Base-by-base conservation (phyloP, 2,797 vertebrate species). In the Chrysocyon brachyurus region DNA sequence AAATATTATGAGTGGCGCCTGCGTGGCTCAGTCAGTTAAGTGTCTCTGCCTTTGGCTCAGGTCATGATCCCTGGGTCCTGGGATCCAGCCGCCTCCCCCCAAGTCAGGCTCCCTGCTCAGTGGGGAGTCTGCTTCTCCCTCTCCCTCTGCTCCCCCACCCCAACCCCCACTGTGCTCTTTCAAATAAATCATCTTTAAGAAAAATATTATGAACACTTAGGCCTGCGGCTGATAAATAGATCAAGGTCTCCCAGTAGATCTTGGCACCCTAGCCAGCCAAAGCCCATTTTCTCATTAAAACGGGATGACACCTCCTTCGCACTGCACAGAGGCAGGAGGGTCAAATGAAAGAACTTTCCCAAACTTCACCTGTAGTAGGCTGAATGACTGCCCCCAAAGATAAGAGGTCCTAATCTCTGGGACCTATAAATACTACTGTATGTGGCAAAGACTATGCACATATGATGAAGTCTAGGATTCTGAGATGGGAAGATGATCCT, bases 301-400 rank as follows among this genome's bases (percentile, higher is more conserved):
- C 64, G 84, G 63, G 9, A 66, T 15, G 72, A 68, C 6, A 64
- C 26, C n/a, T 24, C 8, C 11, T 40, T 83, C 9, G 9, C n/a
- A 66, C 7, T 21, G n/a, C 56, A 66, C 4, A 4, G 52, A 88
- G 33, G 40, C 72, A n/a, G 12, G 49, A 36, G 31, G n/a, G 22
- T 94, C 86, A 87, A 89, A 82, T 9, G 26, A 64, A 94, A 93
- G 83, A 70, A 49, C 70, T 19, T 87, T 91, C 66, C 31, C 21
- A 82, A n/a, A 59, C 2, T 28, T 61, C 54, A 28, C 57, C 22
- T 57, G 5, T 19, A 87, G 86, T 26, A 63, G 15, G 19, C 57
- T 75, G 31, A 92, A 68, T 56, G 19, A 79, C 46, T n/a, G 56
- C 9, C 14, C 56, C 56, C 59, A 61, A 68, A 63, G 57, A 36